A percentile compares a stretch with the other conserved stretches of the same genome.
Evolutionary conservation across 2,113 vertebrate genomes (phyloP).

Genomic region (Irena cyanogastra): DNA sequence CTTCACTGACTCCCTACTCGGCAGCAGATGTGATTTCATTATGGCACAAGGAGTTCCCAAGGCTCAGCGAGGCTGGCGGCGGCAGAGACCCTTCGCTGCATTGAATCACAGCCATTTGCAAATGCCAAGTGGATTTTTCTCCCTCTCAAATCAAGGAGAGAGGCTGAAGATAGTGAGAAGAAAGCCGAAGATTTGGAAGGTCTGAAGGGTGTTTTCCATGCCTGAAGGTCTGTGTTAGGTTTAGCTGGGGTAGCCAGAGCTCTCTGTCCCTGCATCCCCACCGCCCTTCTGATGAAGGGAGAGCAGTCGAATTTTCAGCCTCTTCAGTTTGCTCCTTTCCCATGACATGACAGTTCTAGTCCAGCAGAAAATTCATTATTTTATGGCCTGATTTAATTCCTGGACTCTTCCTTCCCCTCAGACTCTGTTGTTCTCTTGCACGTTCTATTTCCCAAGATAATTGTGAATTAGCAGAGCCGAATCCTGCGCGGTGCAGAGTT

Average conservation of each 20-base stretch:
- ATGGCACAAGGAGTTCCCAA: slow-evolving; percentile 14
- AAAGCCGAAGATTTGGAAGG: neutral
- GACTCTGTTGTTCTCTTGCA: neutral
- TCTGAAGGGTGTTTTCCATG: neutral
- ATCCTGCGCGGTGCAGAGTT: accelerated
- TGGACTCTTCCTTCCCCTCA: neutral
- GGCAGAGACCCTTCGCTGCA: neutral
- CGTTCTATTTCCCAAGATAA: neutral
- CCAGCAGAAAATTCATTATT: neutral
- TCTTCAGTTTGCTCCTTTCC: neutral
- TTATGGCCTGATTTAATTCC: neutral
- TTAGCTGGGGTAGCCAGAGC: neutral
- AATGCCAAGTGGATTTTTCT: neutral
- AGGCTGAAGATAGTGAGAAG: neutral
- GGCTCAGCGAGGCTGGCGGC: neutral
- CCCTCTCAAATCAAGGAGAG: neutral
- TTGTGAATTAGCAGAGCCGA: neutral
- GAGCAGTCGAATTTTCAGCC: neutral
- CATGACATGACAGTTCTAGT: neutral
- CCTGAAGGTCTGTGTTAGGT: neutral
- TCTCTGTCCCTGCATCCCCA: neutral
- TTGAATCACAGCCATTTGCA: slow-evolving; percentile 24
- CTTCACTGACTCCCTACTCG: neutral
- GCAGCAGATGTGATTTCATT: neutral
- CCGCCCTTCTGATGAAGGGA: neutral